Evolutionary conservation across 2,113 vertebrate genomes (phyloP).

Genomic region (Platichthys flesus): DNA sequence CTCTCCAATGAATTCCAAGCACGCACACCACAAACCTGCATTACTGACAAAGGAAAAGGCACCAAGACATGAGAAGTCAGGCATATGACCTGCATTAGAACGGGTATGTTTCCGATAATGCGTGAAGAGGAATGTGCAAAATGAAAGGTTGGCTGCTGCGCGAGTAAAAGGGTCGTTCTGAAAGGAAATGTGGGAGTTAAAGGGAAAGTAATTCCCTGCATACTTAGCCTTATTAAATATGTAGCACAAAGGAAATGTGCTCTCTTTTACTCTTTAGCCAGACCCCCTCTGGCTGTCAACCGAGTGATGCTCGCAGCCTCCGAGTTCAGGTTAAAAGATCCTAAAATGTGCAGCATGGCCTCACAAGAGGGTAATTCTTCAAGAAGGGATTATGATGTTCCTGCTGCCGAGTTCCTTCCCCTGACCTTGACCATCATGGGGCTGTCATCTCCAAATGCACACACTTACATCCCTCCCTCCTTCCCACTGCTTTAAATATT

Average conservation of each 20-base stretch:
- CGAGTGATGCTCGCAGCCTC: constrained; percentile 24
- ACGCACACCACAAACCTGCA: constrained; percentile 36
- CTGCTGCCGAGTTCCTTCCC: constrained; percentile 21
- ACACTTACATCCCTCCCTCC: neutral
- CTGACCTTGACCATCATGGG: constrained; percentile 55
- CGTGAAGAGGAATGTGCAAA: constrained; percentile 74
- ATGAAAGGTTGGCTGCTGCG: constrained; percentile 54
- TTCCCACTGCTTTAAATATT: constrained; percentile 76
- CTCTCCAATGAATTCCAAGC: constrained; percentile 57
- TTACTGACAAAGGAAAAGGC: constrained; percentile 40
- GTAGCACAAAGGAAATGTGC: constrained; percentile 76
- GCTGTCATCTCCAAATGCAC: constrained; percentile 42
- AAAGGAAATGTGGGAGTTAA: constrained; percentile 68
- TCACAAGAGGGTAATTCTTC: constrained; percentile 3
- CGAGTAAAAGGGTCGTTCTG: constrained; percentile 42
- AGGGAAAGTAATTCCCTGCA: constrained; percentile 68
- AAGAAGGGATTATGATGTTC: constrained; percentile 11
- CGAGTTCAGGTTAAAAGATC: constrained; percentile 10
- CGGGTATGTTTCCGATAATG: constrained; percentile 69
- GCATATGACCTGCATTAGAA: constrained; percentile 63
- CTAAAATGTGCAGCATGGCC: constrained; percentile 6
- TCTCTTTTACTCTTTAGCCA: constrained; percentile 52
- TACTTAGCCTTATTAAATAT: constrained; percentile 80
- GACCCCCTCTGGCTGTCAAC: constrained; percentile 40
- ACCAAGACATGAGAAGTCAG: constrained; percentile 20